Percentiles rank a stretch among this genome's conserved stretches.
Conservation (phyloP, 2,888 invertebrate species). For the Terebella lapidaria region DNA sequence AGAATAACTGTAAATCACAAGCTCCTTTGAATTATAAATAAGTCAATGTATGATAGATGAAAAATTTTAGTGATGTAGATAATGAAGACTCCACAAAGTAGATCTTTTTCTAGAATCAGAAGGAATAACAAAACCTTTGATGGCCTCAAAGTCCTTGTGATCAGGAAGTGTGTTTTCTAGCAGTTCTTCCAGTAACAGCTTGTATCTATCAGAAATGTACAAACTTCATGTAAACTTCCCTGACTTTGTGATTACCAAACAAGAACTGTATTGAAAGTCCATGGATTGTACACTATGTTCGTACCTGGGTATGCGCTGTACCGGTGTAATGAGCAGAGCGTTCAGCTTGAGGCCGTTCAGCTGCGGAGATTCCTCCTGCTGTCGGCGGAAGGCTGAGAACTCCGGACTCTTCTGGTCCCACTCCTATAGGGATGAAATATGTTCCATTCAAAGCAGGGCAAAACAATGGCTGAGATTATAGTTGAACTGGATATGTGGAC, state of each 20-base stretch:
- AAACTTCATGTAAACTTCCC: no score
- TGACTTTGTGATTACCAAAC: no score
- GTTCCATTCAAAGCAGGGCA: neutral
- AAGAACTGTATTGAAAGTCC: no score
- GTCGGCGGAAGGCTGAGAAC: conserved; percentile 39
- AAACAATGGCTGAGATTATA: neutral
- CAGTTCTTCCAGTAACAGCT: conserved; percentile 67
- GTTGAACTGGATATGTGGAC: neutral
- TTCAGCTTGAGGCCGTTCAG: conserved; percentile 65
- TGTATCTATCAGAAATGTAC: conserved; percentile 61
- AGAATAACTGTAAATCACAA: neutral
- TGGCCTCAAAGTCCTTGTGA: conserved; percentile 59
- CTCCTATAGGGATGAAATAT: conserved; percentile 31
- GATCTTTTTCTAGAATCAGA: no score
- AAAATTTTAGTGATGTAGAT: no score
- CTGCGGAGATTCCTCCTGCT: conserved; percentile 67
- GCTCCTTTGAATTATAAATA: neutral
- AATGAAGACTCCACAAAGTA: no score
- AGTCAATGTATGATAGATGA: neutral
- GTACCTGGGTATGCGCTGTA: conserved; percentile 68
- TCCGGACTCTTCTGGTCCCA: conserved; percentile 42
- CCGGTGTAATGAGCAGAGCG: conserved; percentile 70
- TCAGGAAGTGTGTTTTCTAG: conserved; percentile 60
- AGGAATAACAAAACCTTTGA: no score
- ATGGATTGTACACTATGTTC: no score